Evolutionary conservation across 2,797 vertebrate species (phyloP).

Genomic region (Acanthopagrus latus): DNA sequence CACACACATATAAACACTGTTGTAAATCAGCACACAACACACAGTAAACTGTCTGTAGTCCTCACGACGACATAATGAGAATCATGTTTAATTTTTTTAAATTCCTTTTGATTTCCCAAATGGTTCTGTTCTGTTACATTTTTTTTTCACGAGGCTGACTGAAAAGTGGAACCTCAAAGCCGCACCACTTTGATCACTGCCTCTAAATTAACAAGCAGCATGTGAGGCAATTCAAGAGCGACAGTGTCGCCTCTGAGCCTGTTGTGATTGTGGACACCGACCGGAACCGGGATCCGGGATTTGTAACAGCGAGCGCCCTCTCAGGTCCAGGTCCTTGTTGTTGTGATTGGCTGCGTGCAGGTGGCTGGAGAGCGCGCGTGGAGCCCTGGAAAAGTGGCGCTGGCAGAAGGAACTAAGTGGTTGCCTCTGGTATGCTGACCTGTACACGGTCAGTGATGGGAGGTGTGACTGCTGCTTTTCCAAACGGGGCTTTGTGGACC

Average conservation of each 20-base stretch:
- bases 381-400: slow-evolving; percentile 62
- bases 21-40: slow-evolving; percentile 27
- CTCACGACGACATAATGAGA: slow-evolving; percentile 43
- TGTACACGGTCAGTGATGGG: slow-evolving; percentile 75
- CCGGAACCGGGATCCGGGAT: slow-evolving; percentile 66
- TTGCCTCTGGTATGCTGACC: slow-evolving; percentile 76
- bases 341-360: slow-evolving; percentile 61
- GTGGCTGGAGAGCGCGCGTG: slow-evolving; percentile 65
- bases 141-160: slow-evolving; percentile 26
- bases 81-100: slow-evolving; percentile 42
- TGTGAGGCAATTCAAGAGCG: slow-evolving; percentile 27
- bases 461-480: slow-evolving; percentile 42
- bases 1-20: slow-evolving; percentile 24
- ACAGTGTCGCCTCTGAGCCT: slow-evolving; percentile 20
- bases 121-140: slow-evolving; percentile 23
- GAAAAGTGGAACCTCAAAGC: slow-evolving; percentile 19
- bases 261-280: slow-evolving; percentile 40
- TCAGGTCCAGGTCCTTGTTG: slow-evolving; percentile 76
- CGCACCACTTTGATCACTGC: slow-evolving; percentile 24
- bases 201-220: slow-evolving; percentile 33
- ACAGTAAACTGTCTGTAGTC: slow-evolving; percentile 29
- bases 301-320: slow-evolving; percentile 56
- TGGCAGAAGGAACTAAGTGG: slow-evolving; percentile 65
- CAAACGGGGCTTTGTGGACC: slow-evolving; percentile 73
- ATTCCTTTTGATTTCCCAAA: slow-evolving; percentile 55